Conservation (phyloP, 1,140 invertebrate species). For the Drosophila baimaii region DNA sequence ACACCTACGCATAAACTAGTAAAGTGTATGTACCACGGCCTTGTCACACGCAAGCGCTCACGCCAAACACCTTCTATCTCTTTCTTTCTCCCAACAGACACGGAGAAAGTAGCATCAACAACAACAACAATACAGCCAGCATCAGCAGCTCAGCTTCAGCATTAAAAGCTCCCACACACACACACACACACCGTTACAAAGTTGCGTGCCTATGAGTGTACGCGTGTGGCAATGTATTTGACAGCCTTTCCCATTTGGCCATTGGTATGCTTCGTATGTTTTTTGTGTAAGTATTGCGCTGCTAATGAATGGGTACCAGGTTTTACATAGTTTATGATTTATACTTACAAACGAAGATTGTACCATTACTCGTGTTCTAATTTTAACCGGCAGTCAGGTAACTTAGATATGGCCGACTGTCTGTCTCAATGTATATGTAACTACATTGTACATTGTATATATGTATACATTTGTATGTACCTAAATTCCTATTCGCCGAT, state of each 20-base stretch:
- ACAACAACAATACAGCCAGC: conserved; percentile 15
- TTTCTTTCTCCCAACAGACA: conserved; percentile 35
- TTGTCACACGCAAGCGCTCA: conserved; percentile 65
- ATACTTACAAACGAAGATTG: neutral
- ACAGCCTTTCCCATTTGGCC: conserved; percentile 67
- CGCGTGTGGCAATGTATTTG: conserved; percentile 70
- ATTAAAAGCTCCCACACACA: conserved; percentile 23
- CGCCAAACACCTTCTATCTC: conserved; percentile 25
- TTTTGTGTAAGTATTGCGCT: conserved; percentile 66
- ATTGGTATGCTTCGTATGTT: conserved; percentile 70
- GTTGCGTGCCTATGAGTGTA: conserved; percentile 38
- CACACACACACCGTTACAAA: conserved; percentile 13
- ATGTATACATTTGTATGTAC: neutral
- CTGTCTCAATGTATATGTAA: neutral
- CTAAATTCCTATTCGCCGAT: neutral
- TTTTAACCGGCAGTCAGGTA: neutral
- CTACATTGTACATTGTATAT: neutral
- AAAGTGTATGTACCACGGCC: conserved; percentile 15
- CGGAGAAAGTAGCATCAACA: conserved; percentile 18
- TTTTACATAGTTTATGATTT: neutral
- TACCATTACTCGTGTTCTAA: neutral
- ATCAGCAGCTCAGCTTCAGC: conserved; percentile 15
- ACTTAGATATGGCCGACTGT: neutral
- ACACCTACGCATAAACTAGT: conserved; percentile 20
- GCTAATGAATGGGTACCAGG: neutral